Evolutionary conservation across 2,888 invertebrate genomes (phyloP), one percentile per base, ranked within the genome.

Genomic region (Chouioia cunea): DNA sequence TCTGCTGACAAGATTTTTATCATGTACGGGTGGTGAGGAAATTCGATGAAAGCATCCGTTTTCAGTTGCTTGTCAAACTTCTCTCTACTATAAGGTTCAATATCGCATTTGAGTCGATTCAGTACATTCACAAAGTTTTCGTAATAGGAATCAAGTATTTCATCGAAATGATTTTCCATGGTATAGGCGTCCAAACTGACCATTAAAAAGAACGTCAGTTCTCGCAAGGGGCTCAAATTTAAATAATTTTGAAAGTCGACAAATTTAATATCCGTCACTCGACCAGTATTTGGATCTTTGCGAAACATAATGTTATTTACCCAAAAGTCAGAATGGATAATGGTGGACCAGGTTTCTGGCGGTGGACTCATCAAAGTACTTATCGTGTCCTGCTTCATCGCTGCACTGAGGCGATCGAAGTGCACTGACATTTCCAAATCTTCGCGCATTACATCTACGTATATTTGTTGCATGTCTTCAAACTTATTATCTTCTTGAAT

Each of bases 311-410:
- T 86, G 74, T 91, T 91, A 77, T 90, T 90, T 15, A 88, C 87
- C 90, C 90, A 90, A 60, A 89, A 86, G 79, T 91, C 90, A 0
- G 86, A 84, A 75, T 91, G 90, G 2, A 87, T 84, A 22, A 89
- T 86, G 0, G 89, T 88, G 0, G 86, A 87, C 83, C 88, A 91
- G 0, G 86, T 85, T 27, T 88, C 86, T 6, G 70, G 65, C 0
- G 80, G 79, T 0, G 54, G 59, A 1, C 53, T 60, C 4, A 60
- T 20, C 76, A 74, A 77, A 16, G 22, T 1, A 0, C 65, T 75
- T 0, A 70, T 1, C 22, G 54, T 4, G 0, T 57, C 48, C 12
- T 57, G 50, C 0, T n/a, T 8, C 56, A 56, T 47, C 1, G 63
- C 57, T 8, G 50, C 20, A 0, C 52, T 2, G n/a, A 79, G 78